Percentiles rank a stretch among this genome's conserved stretches.
phyloP scores from a whole-genome alignment of 2,797 vertebrate species.

The Xenops minutus region DNA sequence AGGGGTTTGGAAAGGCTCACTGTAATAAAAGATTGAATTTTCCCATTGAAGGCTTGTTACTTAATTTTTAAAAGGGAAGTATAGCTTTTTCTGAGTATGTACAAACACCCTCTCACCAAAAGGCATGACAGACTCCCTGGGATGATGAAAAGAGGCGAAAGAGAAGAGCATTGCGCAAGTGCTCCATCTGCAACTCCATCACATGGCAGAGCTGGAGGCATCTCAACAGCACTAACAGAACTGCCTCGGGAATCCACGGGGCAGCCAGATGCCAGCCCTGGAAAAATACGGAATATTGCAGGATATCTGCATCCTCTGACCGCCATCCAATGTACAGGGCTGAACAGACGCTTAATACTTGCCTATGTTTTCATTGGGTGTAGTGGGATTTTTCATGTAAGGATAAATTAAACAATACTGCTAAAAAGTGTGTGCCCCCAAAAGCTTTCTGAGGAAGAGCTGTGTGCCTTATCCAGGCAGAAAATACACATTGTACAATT shows the following conservation, averaged over 20 bases:
- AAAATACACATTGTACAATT: neutral
- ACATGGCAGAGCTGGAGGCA: neutral
- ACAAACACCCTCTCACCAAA: neutral
- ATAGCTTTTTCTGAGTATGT: neutral
- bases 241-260: constrained; percentile 25
- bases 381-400: neutral
- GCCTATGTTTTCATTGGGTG: neutral
- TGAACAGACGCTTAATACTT: neutral
- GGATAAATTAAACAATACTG: neutral
- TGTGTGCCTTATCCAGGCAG: neutral
- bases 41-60: neutral
- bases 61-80: neutral
- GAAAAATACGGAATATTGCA: neutral
- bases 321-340: neutral
- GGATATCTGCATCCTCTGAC: neutral
- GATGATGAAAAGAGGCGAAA: neutral
- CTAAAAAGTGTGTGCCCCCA: neutral
- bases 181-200: constrained; percentile 18
- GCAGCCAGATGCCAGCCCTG: constrained; percentile 26
- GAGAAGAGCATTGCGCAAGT: neutral
- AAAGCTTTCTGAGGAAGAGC: neutral
- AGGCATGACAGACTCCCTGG: neutral
- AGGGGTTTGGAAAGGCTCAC: neutral
- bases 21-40: neutral
- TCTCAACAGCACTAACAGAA: neutral